Conservation (phyloP, 2,797 vertebrate species). For the Enteromius thamalakanensis region DNA sequence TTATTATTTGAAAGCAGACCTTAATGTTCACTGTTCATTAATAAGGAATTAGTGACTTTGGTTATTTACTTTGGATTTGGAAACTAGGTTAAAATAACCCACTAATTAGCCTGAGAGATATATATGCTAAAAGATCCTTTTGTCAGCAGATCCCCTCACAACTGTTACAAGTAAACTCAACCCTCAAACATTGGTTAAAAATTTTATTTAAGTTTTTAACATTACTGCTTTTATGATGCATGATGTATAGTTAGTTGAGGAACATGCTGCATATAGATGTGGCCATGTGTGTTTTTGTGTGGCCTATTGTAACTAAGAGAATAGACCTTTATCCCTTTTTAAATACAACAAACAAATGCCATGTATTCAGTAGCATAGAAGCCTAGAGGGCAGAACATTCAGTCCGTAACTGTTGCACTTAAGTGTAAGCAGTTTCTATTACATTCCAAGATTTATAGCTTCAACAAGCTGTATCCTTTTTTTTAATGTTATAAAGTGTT, state of each 20-base stretch:
- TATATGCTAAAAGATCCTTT: neutral
- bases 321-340: neutral
- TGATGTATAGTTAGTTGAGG: neutral
- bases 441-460: neutral
- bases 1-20: neutral
- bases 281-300: neutral
- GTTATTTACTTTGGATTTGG: neutral
- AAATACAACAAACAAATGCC: neutral
- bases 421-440: neutral
- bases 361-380: neutral
- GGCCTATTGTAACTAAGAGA: constrained; percentile 24
- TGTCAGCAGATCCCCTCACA: neutral
- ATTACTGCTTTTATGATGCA: neutral
- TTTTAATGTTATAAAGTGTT: neutral
- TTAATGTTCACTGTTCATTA: neutral
- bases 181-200: neutral
- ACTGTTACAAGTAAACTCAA: neutral
- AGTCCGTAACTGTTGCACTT: neutral
- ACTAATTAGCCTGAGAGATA: neutral
- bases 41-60: neutral
- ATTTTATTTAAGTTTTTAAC: no score
- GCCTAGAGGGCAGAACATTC: neutral
- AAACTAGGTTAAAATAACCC: neutral
- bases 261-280: neutral
- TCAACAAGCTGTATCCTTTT: neutral